Percentiles rank a stretch among this genome's conserved stretches.
Evolutionary conservation across 2,888 invertebrate species (phyloP).

Genomic region (Athalia rosae): DNA sequence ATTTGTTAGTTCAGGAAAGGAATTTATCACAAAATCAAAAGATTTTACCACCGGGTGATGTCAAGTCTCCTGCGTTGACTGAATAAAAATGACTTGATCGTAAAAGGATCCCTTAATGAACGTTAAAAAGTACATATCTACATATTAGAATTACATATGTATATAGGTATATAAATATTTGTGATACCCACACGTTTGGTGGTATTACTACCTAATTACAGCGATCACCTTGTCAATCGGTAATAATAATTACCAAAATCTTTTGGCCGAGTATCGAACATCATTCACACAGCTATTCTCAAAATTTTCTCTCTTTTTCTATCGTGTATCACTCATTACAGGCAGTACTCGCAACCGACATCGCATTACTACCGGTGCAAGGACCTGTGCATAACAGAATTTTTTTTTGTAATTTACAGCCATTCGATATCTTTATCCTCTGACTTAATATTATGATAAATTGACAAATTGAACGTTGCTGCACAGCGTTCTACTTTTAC

Average conservation of each 20-base stretch:
- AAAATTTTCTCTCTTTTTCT: neutral
- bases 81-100: no score
- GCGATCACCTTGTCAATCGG: slow-evolving; percentile 27
- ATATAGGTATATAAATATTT: neutral
- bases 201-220: neutral
- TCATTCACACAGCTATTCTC: slow-evolving; percentile 14
- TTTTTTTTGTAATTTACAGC: neutral
- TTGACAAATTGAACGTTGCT: slow-evolving; percentile 1
- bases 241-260: neutral
- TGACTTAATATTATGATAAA: neutral
- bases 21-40: no score
- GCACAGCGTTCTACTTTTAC: no score
- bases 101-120: no score
- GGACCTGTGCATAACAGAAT: neutral
- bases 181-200: slow-evolving; percentile 11
- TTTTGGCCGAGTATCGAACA: slow-evolving; percentile 34
- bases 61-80: no score
- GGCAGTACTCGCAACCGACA: slow-evolving; percentile 16
- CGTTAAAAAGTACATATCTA: no score
- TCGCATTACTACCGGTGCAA: neutral
- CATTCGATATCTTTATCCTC: neutral
- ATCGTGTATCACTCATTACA: neutral
- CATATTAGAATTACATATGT: neutral
- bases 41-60: no score
- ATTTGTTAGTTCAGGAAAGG: no score